phyloP scores from a whole-genome alignment of 2,888 invertebrate genomes.

The Cataglyphis livida region DNA sequence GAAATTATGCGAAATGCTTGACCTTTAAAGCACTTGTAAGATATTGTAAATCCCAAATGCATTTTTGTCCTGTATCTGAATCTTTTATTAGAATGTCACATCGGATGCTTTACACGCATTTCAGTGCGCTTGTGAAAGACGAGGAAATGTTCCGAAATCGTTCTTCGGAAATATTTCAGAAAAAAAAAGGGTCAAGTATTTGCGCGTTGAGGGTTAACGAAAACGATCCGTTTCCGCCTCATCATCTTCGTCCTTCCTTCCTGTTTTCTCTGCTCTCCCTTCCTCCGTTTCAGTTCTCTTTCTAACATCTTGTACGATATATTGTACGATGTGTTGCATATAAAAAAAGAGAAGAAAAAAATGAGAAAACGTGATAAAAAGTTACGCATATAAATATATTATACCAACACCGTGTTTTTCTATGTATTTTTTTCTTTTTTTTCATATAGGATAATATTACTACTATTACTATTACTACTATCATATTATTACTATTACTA shows the following conservation, averaged over 20 bases:
- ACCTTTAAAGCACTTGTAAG: background rate
- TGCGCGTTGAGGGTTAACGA: background rate
- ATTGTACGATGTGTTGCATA: conserved; percentile 60
- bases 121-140: background rate
- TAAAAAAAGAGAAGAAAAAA: conserved; percentile 65
- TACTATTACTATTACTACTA: conserved; percentile 49
- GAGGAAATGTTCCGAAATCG: background rate
- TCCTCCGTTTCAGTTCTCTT: conserved; percentile 32
- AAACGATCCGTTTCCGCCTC: background rate
- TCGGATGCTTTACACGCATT: background rate
- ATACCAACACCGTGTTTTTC: conserved; percentile 74
- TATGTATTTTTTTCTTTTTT: conserved; percentile 71
- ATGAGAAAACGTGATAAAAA: conserved; percentile 73
- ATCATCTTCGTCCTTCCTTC: conserved; percentile 1
- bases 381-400: conserved; percentile 70
- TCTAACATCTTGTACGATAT: conserved; percentile 54
- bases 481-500: conserved; percentile 52
- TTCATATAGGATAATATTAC: conserved; percentile 68
- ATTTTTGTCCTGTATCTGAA: background rate
- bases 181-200: background rate
- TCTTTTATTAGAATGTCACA: background rate
- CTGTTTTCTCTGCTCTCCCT: background rate
- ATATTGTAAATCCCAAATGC: background rate
- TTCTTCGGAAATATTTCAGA: background rate
- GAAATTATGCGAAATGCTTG: background rate